These are phyloP conservation scores for Bombyx mandarina DNA, from an alignment of 1,140 invertebrate genomes.

Conservation along the genomic window DNA sequence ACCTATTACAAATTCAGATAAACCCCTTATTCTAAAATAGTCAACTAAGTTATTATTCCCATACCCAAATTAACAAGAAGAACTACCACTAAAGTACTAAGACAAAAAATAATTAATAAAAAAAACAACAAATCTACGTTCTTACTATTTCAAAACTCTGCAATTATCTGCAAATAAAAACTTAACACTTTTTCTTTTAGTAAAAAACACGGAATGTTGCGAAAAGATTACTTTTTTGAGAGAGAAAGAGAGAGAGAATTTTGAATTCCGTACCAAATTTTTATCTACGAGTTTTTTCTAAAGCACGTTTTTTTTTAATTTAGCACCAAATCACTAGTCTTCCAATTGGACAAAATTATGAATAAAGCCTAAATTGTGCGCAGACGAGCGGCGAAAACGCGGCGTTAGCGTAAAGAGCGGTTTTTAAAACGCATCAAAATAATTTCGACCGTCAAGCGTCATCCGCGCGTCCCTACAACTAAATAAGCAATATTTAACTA, in stretches of 20 bases:
- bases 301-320: conserved; percentile 42
- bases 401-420: too few relatives aligned
- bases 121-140: conserved; percentile 62
- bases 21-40: conserved; percentile 58
- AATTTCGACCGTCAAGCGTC: too few relatives aligned
- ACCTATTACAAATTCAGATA: conserved; percentile 66
- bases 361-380: conserved; percentile 53
- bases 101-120: conserved; percentile 24
- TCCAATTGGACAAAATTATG: conserved; percentile 63
- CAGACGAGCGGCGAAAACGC: too few relatives aligned
- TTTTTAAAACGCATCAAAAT: too few relatives aligned
- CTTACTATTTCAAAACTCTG: conserved; percentile 38
- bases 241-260: background rate
- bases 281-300: background rate
- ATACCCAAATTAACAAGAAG: conserved; percentile 69
- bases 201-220: conserved; percentile 56
- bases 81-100: conserved; percentile 61
- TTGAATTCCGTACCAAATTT: background rate
- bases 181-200: conserved; percentile 51
- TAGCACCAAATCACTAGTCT: conserved; percentile 69
- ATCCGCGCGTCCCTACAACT: conserved; percentile 25
- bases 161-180: conserved; percentile 64
- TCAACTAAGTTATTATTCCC: conserved; percentile 64
- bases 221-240: conserved; percentile 21
- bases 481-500: conserved; percentile 66